phyloP scores from a whole-genome alignment of 2,888 invertebrate genomes.

The Caradrina clavipalpis region DNA sequence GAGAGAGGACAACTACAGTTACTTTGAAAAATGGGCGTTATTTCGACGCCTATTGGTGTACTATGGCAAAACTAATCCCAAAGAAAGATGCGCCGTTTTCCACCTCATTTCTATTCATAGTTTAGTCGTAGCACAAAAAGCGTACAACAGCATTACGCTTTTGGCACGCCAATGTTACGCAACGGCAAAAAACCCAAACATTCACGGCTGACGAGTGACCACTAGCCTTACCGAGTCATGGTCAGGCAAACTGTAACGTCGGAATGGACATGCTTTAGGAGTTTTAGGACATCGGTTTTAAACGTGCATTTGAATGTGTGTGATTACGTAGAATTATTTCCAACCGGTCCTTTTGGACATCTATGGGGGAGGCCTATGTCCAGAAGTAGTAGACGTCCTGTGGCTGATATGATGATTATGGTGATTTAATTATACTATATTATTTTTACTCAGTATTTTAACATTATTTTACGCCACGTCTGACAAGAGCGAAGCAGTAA shows the following conservation, averaged over 20 bases:
- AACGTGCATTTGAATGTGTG: background rate
- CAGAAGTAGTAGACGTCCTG: too few species aligned
- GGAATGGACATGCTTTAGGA: constrained; percentile 21
- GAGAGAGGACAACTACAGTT: too few species aligned
- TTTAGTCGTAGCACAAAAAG: constrained; percentile 16
- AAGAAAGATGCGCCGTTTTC: constrained; percentile 16
- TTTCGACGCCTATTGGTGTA: too few species aligned
- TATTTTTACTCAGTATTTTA: too few species aligned
- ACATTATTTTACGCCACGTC: too few species aligned
- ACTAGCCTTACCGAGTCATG: constrained; percentile 50
- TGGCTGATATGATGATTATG: too few species aligned
- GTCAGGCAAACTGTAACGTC: constrained; percentile 46
- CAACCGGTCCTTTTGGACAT: too few species aligned
- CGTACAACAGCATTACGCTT: constrained; percentile 20
- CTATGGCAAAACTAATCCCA: background rate
- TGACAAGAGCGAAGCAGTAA: too few species aligned
- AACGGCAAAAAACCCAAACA: constrained; percentile 61
- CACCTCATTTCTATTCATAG: constrained; percentile 37
- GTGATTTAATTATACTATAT: too few species aligned
- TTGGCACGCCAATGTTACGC: constrained; percentile 55
- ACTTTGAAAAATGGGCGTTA: too few species aligned
- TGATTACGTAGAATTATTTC: too few species aligned
- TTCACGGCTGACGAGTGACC: constrained; percentile 48
- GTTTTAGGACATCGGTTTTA: constrained; percentile 8
- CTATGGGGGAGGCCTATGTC: too few species aligned